Evolutionary conservation across 2,888 invertebrate species (phyloP), one percentile per base, ranked within the genome.

Genomic region (Melieria crassipennis): DNA sequence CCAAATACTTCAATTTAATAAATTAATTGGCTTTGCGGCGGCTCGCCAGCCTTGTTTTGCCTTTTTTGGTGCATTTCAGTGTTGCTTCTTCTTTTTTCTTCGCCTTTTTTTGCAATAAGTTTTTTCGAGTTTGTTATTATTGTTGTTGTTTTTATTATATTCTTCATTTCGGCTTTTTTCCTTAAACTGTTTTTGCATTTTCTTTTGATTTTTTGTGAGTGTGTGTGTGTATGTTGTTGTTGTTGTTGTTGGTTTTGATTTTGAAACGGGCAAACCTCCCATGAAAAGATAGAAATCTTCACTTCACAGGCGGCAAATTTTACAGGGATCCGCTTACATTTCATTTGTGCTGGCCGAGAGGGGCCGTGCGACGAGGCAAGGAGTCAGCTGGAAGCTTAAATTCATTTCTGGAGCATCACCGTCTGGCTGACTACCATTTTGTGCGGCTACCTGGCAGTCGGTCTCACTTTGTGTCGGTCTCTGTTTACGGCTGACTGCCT

Each of bases 1-100:
- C 72, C 73, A 74, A 81, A 83, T 80, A 82, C 84, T 83, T 84
- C 83, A 85, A 85, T 85, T 85, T 84, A 84, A 85, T 85, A 85
- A 84, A 84, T 84, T 85, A 84, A 84, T 84, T 84, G 84, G 85
- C 84, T 84, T 82, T 79, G 81, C 78, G 79, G 76, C 77, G 79
- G 77, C 76, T 81, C 75, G 72, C 69, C 73, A 76, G 64, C 64
- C 72, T 73, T 69, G 73, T 75, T 74, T 71, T 74, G 48, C 73
- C 71, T 69, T 73, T 70, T 71, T 73, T 65, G 67, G 58, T 50
- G 5, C 45, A 48, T 48, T 50, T 42, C 61, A 61, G 50, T 30
- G 30, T 2, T 30, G 30, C 30, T 30, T 2, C 30, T 30, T 30
- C 30, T 30, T 30, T 3, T 30, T 30, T 30, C 3, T 2, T 30